Conservation (phyloP, 2,797 vertebrate species). For the Rhinatrema bivittatum region DNA sequence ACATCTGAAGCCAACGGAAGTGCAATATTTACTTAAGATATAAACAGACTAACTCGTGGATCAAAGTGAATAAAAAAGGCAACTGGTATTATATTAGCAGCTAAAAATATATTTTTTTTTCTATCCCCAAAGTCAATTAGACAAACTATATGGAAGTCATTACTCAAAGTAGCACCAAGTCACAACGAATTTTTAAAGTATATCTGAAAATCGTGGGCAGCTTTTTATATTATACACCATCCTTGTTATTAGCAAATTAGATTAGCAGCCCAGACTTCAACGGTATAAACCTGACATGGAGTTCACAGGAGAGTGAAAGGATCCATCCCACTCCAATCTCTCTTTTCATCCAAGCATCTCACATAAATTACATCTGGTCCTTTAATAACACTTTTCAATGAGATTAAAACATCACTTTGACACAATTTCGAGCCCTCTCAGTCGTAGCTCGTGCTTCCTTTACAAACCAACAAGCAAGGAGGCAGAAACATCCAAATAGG, state of each 20-base stretch:
- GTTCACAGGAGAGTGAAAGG: conserved; percentile 47
- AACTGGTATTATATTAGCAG: too few species aligned
- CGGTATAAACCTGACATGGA: conserved; percentile 47
- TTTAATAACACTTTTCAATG: conserved; percentile 59
- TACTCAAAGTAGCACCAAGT: conserved; percentile 29
- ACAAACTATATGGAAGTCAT: conserved; percentile 15
- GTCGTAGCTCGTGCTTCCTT: conserved; percentile 27
- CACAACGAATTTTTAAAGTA: conserved; percentile 37
- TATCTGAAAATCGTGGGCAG: conserved; percentile 25
- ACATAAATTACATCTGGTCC: conserved; percentile 57
- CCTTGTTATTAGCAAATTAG: conserved; percentile 57
- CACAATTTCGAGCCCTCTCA: conserved; percentile 45
- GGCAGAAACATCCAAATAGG: too few species aligned
- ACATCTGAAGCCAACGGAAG: too few species aligned
- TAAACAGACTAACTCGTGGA: too few species aligned
- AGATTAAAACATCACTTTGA: conserved; percentile 72
- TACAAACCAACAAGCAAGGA: conserved; percentile 29
- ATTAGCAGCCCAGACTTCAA: conserved; percentile 51
- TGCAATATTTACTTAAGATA: too few species aligned
- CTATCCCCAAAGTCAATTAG: conserved; percentile 8
- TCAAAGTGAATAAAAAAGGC: too few species aligned
- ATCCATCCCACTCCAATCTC: conserved; percentile 64
- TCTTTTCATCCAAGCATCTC: conserved; percentile 52
- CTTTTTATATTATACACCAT: conserved; percentile 30
- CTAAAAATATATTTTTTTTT: conserved; percentile 2